Evolutionary conservation across 2,113 vertebrate genomes (phyloP), one percentile per base, ranked within the genome.

Genomic region (Heterocephalus glaber): DNA sequence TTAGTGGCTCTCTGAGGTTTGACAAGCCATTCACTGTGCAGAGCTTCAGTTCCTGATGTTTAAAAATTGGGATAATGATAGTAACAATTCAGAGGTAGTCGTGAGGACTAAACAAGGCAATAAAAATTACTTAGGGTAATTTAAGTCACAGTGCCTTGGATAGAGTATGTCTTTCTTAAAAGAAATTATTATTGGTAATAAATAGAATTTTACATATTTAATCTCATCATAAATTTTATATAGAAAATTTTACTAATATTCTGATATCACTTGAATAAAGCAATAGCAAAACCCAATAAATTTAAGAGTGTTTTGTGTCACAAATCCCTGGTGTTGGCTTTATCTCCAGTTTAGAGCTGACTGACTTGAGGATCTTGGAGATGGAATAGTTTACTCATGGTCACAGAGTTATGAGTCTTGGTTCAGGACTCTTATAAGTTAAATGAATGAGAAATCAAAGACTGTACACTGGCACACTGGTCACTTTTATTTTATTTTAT

Each of bases 21-120:
- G 33, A 65, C 8, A 80, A 89, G 20, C 5, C 54, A 22, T 60
- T 86, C 33, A 77, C 12, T 47, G 63, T 7, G 33, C n/a, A 44
- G 26, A 70, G 79, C 13, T 90, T 92, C 22, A 22, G 35, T 74
- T 95, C 12, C 77, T 52, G 14, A 66, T 79, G 72, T 44, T 80
- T 94, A 92, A 95, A 94, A 85, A 54, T 9, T 88, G 66, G 58
- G 13, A 74, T 56, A 56, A 56, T 89, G 61, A 68, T 72, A 49
- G 20, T 92, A 82, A 82, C 28, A 92, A 86, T 54, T 61, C 17
- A 89, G 41, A 66, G 56, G 4, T 68, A 91, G 58, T 26, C 72
- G 11, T 77, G 77, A 77, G n/a, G 60, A 63, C 33, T 41, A 89
- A 83, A 38, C 28, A 20, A 66, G 49, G 12, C 38, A 81, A 70